These are phyloP conservation scores for Dioctria linearis DNA, from an alignment of 2,888 invertebrate species.

Conservation along the genomic window DNA sequence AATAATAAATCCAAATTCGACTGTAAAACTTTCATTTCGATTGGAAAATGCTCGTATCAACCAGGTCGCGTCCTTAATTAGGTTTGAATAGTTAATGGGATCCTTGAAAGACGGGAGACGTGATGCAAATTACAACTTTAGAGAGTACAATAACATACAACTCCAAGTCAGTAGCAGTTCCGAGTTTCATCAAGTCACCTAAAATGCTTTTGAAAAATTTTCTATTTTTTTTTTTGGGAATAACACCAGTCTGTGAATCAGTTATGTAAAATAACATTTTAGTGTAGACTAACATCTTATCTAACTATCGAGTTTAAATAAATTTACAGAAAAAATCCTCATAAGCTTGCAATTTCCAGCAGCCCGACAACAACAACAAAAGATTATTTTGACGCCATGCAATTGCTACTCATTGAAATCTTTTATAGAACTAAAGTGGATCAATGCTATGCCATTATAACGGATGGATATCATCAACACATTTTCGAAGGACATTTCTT, in stretches of 20 bases:
- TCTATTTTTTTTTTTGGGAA: no score
- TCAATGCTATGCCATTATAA: conserved; percentile 67
- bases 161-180: not conserved
- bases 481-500: conserved; percentile 64
- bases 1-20: not conserved
- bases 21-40: not conserved
- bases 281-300: no score
- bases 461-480: conserved; percentile 64
- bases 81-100: not conserved
- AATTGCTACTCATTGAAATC: conserved; percentile 61
- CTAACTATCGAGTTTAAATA: no score
- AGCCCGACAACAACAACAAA: not conserved
- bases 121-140: not conserved
- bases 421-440: conserved; percentile 62
- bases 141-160: not conserved
- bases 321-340: no score
- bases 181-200: not conserved
- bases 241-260: no score
- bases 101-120: not conserved
- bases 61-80: not conserved
- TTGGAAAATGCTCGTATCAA: not conserved
- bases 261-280: no score
- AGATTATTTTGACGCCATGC: conserved; percentile 61
- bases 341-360: not conserved
- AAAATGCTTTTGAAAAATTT: no score